phyloP scores from a whole-genome alignment of 2,797 vertebrate genomes.

The Pampus argenteus region DNA sequence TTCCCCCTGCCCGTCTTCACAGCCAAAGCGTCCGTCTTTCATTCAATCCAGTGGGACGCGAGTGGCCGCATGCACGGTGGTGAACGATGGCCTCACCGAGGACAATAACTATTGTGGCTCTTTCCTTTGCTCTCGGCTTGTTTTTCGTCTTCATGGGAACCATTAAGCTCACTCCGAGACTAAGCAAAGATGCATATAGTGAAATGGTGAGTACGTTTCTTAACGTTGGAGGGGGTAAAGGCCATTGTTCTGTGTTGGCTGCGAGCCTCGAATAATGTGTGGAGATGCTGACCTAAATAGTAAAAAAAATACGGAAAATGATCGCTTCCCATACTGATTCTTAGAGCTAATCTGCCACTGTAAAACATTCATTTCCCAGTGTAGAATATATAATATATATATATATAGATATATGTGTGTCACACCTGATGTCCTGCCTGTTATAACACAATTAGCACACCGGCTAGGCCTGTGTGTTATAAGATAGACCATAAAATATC shows the following conservation, averaged over 20 bases:
- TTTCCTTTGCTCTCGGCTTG: conserved; percentile 94
- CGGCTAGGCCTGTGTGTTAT: conserved; percentile 1
- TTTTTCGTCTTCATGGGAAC: conserved; percentile 99
- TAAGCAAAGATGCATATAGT: conserved; percentile 97
- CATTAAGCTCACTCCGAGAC: conserved; percentile 95
- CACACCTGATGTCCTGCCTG: neutral
- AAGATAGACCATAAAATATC: accelerated
- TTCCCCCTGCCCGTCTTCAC: conserved; percentile 68
- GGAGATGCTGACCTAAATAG: conserved; percentile 65
- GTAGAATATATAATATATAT: neutral
- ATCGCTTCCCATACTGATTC: neutral
- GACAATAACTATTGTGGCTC: conserved; percentile 94
- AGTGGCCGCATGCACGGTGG: conserved; percentile 14
- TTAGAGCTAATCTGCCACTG: neutral
- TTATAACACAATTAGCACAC: conserved; percentile 15
- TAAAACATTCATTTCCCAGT: neutral
- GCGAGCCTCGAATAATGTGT: conserved; percentile 43
- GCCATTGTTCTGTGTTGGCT: conserved; percentile 71
- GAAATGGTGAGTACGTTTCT: conserved; percentile 93
- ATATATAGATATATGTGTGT: too few relatives aligned
- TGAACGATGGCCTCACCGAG: conserved; percentile 92
- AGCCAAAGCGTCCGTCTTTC: conserved; percentile 26
- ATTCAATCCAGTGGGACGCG: conserved; percentile 47
- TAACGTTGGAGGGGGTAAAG: conserved; percentile 10
- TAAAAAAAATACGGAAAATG: conserved; percentile 17